phyloP scores from a whole-genome alignment of 1,140 invertebrate species.

The Drosophila hydei region DNA sequence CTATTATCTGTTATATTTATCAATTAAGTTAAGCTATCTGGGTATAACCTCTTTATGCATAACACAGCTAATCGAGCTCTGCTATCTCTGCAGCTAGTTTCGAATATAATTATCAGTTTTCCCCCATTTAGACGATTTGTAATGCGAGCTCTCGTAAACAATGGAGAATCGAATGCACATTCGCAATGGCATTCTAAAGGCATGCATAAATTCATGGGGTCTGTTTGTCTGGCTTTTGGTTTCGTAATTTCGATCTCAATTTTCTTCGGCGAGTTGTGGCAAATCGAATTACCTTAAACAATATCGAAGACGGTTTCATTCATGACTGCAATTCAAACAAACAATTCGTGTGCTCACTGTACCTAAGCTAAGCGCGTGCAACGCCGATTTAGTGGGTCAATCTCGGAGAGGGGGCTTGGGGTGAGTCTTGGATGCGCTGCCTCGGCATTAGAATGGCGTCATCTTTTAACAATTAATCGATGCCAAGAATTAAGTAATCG shows the following conservation, averaged over 20 bases:
- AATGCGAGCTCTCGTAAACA: slow-evolving; percentile 1
- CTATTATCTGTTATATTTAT: too few relatives aligned
- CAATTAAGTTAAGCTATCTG: too few relatives aligned
- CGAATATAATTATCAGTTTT: background rate
- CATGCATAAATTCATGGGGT: background rate
- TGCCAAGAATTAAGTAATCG: slow-evolving; percentile 9
- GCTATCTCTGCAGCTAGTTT: too few relatives aligned
- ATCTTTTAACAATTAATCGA: slow-evolving; percentile 53
- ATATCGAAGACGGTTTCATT: slow-evolving; percentile 25
- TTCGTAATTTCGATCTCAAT: background rate
- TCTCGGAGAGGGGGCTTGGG: slow-evolving; percentile 18
- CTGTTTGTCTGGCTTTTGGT: slow-evolving; percentile 1
- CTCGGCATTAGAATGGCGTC: slow-evolving; percentile 46
- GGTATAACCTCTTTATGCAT: too few relatives aligned
- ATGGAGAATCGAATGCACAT: background rate
- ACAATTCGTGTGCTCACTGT: slow-evolving; percentile 16
- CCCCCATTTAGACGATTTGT: background rate
- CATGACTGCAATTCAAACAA: slow-evolving; percentile 8
- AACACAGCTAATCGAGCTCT: too few relatives aligned
- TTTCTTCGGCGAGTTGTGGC: background rate
- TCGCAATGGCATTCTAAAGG: slow-evolving; percentile 13
- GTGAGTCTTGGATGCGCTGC: background rate
- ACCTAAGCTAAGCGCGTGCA: background rate
- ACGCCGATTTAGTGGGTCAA: slow-evolving; percentile 50
- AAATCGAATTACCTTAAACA: slow-evolving; percentile 24